Evolutionary conservation across 2,113 vertebrate species (phyloP).

Genomic region (Pachycephala philippinensis): DNA sequence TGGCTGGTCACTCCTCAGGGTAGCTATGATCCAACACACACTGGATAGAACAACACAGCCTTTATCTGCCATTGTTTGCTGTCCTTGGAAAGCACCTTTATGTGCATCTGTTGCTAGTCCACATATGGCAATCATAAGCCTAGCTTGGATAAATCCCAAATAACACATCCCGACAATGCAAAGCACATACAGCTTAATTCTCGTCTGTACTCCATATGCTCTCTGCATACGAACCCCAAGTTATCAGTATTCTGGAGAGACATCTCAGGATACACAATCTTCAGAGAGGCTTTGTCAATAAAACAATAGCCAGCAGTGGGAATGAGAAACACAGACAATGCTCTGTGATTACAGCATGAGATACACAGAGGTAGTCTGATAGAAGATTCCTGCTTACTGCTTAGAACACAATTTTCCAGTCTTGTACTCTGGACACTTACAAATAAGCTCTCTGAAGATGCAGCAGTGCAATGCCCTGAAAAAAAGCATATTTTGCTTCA

Average conservation of each 20-base stretch:
- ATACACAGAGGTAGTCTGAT: neutral
- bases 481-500: neutral
- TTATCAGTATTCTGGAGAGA: neutral
- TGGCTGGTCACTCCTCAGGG: neutral
- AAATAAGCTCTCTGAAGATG: neutral
- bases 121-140: neutral
- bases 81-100: neutral
- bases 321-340: neutral
- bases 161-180: neutral
- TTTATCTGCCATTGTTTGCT: neutral
- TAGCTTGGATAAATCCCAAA: neutral
- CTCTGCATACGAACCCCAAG: neutral
- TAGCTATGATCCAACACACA: neutral
- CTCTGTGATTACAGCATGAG: neutral
- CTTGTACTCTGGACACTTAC: neutral
- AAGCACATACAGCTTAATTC: neutral
- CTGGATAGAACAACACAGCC: neutral
- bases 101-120: neutral
- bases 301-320: neutral
- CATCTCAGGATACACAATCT: neutral
- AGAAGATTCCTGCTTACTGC: neutral
- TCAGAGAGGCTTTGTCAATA: slow-evolving; percentile 1
- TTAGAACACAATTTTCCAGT: neutral
- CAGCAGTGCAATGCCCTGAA: neutral
- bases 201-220: neutral